These are phyloP conservation scores for Megathymus violae DNA, from an alignment of 1,140 invertebrate species.

Conservation along the genomic window DNA sequence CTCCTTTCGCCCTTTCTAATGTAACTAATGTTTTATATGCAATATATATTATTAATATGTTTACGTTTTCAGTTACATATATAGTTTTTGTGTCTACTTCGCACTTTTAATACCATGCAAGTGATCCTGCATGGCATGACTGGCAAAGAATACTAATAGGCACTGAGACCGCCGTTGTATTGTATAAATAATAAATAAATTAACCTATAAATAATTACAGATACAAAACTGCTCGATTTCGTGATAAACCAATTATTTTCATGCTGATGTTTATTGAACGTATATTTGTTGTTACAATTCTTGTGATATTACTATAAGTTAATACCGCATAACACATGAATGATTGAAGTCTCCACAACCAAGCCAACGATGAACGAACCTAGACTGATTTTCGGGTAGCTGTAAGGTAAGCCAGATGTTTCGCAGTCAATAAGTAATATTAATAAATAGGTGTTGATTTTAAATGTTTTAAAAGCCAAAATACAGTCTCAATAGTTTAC, in stretches of 20 bases:
- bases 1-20: no score
- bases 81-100: no score
- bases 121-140: no score
- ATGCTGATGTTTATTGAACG: constrained; percentile 44
- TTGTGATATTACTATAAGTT: constrained; percentile 81
- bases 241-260: constrained; percentile 36
- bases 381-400: constrained; percentile 82
- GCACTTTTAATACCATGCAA: no score
- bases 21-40: no score
- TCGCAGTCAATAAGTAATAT: constrained; percentile 74
- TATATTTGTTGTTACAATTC: constrained; percentile 53
- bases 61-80: no score
- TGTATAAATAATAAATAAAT: no score
- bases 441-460: constrained; percentile 72
- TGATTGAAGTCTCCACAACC: constrained; percentile 54
- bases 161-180: no score
- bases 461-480: constrained; percentile 74
- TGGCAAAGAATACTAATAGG: no score
- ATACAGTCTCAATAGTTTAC: constrained; percentile 75
- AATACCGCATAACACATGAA: constrained; percentile 49
- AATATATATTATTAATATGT: no score
- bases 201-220: no score
- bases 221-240: constrained; percentile 7
- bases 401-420: constrained; percentile 74
- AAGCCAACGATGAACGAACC: constrained; percentile 70